These are phyloP conservation scores for Proales similis DNA, from an alignment of 1,140 invertebrate species.

Conservation along the genomic window DNA sequence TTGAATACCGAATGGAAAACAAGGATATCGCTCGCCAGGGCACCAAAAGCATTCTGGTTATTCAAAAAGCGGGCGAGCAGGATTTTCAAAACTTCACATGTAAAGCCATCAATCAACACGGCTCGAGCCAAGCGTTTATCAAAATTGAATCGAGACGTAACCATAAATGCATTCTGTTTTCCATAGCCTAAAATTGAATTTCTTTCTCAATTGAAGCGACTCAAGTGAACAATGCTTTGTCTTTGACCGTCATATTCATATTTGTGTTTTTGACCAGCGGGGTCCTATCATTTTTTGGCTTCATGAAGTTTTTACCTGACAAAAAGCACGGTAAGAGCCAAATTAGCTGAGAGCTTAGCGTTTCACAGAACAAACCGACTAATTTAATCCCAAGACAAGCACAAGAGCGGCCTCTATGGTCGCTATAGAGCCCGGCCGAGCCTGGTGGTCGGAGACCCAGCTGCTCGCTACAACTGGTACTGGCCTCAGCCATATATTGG, in stretches of 20 bases:
- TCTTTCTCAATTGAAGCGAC: constrained; percentile 4
- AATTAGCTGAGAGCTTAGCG: no score
- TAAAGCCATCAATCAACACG: constrained; percentile 10
- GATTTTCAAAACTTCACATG: constrained; percentile 31
- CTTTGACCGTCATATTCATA: constrained; percentile 17
- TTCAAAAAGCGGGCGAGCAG: constrained; percentile 1
- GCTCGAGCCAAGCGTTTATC: constrained; percentile 2
- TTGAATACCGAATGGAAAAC: constrained; percentile 8
- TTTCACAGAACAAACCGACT: no score
- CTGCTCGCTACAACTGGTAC: no score
- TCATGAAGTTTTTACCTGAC: constrained; percentile 34
- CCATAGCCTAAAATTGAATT: not conserved
- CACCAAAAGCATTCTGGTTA: constrained; percentile 9
- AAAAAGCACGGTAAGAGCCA: no score
- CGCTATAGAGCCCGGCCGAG: no score
- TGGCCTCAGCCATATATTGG: no score
- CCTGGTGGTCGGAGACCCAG: no score
- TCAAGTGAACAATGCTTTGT: constrained; percentile 4
- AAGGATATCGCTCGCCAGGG: constrained; percentile 17
- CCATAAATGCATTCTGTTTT: not conserved
- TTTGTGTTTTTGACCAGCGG: constrained; percentile 29
- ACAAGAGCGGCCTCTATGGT: no score
- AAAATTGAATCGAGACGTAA: constrained; percentile 7
- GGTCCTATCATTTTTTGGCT: constrained; percentile 21
- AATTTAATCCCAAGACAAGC: no score